These are phyloP conservation scores for Campopleginae sp. DNA, from an alignment of 2,888 invertebrate species.

Conservation along the genomic window DNA sequence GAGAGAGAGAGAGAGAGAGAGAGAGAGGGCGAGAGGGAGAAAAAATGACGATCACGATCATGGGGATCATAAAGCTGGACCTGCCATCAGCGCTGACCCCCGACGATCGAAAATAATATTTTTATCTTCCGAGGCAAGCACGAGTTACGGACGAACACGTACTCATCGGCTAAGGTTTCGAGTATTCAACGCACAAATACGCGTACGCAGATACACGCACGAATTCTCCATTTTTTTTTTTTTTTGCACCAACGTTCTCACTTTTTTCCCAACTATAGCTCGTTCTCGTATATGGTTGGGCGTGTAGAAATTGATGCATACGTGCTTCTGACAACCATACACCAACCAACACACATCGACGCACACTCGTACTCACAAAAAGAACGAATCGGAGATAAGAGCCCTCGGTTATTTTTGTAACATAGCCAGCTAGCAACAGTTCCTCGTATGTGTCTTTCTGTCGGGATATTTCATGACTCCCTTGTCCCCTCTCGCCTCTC, in stretches of 20 bases:
- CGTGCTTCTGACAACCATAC: background rate
- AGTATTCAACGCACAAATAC: slow-evolving; percentile 41
- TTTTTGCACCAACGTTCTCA: slow-evolving; percentile 27
- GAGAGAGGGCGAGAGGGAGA: no score
- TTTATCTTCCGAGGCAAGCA: slow-evolving; percentile 71
- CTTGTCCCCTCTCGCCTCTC: slow-evolving; percentile 36
- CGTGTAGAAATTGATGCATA: slow-evolving; percentile 11
- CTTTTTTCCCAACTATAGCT: slow-evolving; percentile 23
- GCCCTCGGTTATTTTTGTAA: slow-evolving; percentile 79
- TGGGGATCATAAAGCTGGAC: slow-evolving; percentile 45
- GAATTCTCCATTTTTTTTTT: slow-evolving; percentile 17
- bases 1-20: no score
- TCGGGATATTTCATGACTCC: slow-evolving; percentile 47
- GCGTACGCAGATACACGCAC: slow-evolving; percentile 7
- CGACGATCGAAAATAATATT: slow-evolving; percentile 76
- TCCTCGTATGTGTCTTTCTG: slow-evolving; percentile 68
- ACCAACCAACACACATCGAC: background rate
- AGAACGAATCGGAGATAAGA: slow-evolving; percentile 76
- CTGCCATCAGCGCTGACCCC: slow-evolving; percentile 60
- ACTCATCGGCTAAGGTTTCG: slow-evolving; percentile 1
- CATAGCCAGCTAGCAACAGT: slow-evolving; percentile 79
- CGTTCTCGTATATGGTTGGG: background rate
- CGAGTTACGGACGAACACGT: slow-evolving; percentile 9
- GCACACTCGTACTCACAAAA: slow-evolving; percentile 56
- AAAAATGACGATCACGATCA: slow-evolving; percentile 41